A percentile compares a stretch with the other conserved stretches of the same genome.
Evolutionary conservation across 1,140 invertebrate species (phyloP).

Genomic region (Plodia interpunctella): DNA sequence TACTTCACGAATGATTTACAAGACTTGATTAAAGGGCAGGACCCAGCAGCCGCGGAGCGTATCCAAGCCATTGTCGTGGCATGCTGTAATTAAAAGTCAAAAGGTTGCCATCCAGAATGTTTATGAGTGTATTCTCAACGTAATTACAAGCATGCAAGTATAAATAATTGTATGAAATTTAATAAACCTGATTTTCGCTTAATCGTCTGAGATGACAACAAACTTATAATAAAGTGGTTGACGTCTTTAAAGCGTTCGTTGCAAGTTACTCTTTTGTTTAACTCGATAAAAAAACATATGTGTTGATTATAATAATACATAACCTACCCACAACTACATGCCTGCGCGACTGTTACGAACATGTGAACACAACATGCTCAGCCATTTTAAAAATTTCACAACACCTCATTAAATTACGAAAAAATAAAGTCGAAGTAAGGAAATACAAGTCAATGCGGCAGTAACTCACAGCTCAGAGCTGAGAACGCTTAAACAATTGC

Average conservation of each 20-base stretch:
- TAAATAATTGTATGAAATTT: constrained; percentile 37
- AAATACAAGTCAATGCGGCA: constrained; percentile 35
- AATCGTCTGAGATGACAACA: background rate
- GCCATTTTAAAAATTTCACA: constrained; percentile 11
- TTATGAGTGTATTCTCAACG: constrained; percentile 29
- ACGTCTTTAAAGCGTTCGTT: too few relatives aligned
- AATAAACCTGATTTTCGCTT: constrained; percentile 18
- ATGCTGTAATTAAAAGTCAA: constrained; percentile 60
- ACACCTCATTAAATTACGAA: background rate
- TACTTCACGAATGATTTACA: constrained; percentile 50
- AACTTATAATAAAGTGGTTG: too few relatives aligned
- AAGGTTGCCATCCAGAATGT: constrained; percentile 46
- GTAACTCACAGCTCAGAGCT: constrained; percentile 24
- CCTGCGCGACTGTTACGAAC: too few relatives aligned
- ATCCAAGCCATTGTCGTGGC: constrained; percentile 42
- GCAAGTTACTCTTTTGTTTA: too few relatives aligned
- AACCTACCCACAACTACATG: too few relatives aligned
- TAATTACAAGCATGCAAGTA: constrained; percentile 33
- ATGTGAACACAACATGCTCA: background rate
- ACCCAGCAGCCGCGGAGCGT: constrained; percentile 30
- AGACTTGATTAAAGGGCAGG: constrained; percentile 51
- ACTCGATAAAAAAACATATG: too few relatives aligned
- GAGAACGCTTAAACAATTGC: constrained; percentile 55
- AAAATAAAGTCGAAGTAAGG: constrained; percentile 17
- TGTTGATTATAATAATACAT: too few relatives aligned